Percentiles rank a stretch among this genome's conserved stretches.
These are phyloP conservation scores for Troides aeacus DNA, from an alignment of 2,888 invertebrate species.

Conservation along the genomic window DNA sequence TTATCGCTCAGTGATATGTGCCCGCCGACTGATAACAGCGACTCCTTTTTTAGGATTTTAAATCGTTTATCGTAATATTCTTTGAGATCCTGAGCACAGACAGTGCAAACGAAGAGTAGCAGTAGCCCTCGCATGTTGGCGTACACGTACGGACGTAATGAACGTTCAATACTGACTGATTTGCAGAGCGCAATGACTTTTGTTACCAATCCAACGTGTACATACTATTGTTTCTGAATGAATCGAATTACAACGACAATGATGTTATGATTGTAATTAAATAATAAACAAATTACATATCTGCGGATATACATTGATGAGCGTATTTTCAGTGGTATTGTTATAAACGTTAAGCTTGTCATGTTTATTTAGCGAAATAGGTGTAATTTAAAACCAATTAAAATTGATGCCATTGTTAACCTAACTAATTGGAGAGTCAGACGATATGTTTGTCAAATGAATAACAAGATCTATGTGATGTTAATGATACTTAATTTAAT, in stretches of 20 bases:
- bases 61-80: slow-evolving; percentile 55
- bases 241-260: background rate
- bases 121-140: slow-evolving; percentile 35
- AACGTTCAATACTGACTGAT: slow-evolving; percentile 12
- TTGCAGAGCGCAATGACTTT: slow-evolving; percentile 13
- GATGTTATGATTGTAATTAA: slow-evolving; percentile 4
- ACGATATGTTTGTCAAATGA: background rate
- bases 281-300: slow-evolving; percentile 7
- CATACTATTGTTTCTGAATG: slow-evolving; percentile 9
- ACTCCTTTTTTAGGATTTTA: slow-evolving; percentile 71
- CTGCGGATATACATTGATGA: background rate
- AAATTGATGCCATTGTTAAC: background rate
- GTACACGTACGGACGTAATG: slow-evolving; percentile 4
- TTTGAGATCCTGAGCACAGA: slow-evolving; percentile 42
- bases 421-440: background rate
- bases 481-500: too few species aligned
- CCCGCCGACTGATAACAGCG: slow-evolving; percentile 72
- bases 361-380: background rate
- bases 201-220: background rate
- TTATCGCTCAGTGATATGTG: slow-evolving; percentile 65
- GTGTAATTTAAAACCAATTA: background rate
- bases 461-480: too few species aligned
- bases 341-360: background rate
- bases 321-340: background rate
- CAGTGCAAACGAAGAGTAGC: slow-evolving; percentile 33